Evolutionary conservation across 2,797 vertebrate species (phyloP).

Genomic region (Botia kubotai): DNA sequence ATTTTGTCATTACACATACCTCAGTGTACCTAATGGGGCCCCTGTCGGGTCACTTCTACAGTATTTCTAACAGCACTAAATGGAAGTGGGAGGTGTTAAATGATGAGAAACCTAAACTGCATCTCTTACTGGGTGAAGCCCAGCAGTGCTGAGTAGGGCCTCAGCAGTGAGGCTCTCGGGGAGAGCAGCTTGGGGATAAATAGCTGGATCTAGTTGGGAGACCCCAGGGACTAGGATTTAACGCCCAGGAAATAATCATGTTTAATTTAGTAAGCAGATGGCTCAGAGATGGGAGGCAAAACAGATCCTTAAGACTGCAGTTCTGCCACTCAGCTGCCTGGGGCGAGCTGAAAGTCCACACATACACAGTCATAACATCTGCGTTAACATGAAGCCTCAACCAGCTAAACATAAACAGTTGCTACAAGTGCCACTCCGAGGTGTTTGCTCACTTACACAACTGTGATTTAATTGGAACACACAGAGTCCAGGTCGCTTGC

Average conservation of each 20-base stretch:
- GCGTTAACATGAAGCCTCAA: slow-evolving; percentile 62
- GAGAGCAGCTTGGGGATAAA: slow-evolving; percentile 76
- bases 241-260: slow-evolving; percentile 83
- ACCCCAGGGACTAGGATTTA: slow-evolving; percentile 76
- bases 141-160: slow-evolving; percentile 48
- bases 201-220: slow-evolving; percentile 73
- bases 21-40: slow-evolving; percentile 72
- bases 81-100: slow-evolving; percentile 74
- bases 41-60: slow-evolving; percentile 68
- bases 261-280: slow-evolving; percentile 86
- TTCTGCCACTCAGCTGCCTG: slow-evolving; percentile 72
- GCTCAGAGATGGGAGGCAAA: slow-evolving; percentile 65
- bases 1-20: slow-evolving; percentile 6
- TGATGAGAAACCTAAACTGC: slow-evolving; percentile 39
- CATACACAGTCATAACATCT: slow-evolving; percentile 44
- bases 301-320: slow-evolving; percentile 64
- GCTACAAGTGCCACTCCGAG: slow-evolving; percentile 31
- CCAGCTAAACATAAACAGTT: slow-evolving; percentile 29
- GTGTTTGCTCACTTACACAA: slow-evolving; percentile 21
- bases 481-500: slow-evolving; percentile 28
- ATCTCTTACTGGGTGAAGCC: neutral
- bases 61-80: slow-evolving; percentile 77
- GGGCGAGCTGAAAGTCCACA: slow-evolving; percentile 59
- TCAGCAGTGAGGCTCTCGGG: slow-evolving; percentile 69
- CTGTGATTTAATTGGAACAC: slow-evolving; percentile 48